A percentile compares a stretch with the other conserved stretches of the same genome.
These are phyloP conservation scores for Oceanites oceanicus DNA, from an alignment of 2,113 vertebrate species.

Conservation along the genomic window DNA sequence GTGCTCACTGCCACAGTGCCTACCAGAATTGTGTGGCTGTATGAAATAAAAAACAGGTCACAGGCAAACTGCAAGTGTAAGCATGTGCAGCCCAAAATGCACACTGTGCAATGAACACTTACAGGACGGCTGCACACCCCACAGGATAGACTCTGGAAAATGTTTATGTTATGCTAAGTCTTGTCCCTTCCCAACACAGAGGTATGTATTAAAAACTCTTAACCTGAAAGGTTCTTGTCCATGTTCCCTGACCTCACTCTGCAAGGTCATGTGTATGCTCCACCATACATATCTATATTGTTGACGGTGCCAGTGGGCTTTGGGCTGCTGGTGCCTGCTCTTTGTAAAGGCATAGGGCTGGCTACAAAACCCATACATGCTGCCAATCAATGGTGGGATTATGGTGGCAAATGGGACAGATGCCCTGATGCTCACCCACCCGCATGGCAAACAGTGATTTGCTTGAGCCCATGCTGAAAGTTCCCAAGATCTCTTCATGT, in stretches of 20 bases:
- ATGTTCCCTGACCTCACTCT: background rate
- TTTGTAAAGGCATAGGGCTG: background rate
- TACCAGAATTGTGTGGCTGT: rapidly evolving
- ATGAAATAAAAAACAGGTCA: background rate
- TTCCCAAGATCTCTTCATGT: background rate
- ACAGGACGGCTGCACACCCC: background rate
- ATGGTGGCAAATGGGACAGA: background rate
- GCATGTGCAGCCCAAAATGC: background rate
- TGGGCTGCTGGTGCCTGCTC: background rate
- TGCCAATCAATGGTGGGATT: background rate
- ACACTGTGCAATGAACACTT: rapidly evolving
- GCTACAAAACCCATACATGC: background rate
- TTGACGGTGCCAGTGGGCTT: background rate
- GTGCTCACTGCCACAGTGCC: rapidly evolving
- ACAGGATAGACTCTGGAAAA: background rate
- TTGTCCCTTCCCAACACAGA: background rate
- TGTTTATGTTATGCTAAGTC: background rate
- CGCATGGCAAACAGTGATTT: background rate
- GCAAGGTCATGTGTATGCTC: background rate
- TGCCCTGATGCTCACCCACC: background rate
- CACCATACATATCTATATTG: rapidly evolving
- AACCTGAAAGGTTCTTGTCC: background rate
- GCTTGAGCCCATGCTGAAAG: background rate
- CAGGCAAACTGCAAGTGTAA: background rate
- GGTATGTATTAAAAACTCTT: background rate